Evolutionary conservation across 2,797 vertebrate species (phyloP).

Genomic region (Manis javanica): DNA sequence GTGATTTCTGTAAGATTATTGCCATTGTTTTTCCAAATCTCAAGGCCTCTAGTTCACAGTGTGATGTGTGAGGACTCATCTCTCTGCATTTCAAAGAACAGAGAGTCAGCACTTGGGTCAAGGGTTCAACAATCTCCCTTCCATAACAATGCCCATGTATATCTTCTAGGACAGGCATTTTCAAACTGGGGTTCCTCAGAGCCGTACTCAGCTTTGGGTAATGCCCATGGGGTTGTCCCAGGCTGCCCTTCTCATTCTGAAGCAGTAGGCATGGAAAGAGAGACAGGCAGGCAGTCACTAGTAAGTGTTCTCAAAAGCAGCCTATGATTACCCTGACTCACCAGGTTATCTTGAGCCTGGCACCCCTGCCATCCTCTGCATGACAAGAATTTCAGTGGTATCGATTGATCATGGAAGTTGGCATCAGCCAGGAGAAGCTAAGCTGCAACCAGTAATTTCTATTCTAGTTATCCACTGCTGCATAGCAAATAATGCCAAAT

Average conservation of each 20-base stretch:
- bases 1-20: background rate
- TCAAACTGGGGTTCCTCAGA: background rate
- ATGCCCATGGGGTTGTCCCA: background rate
- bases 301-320: background rate
- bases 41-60: background rate
- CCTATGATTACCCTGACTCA: background rate
- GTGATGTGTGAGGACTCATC: background rate
- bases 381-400: background rate
- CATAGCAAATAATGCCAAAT: background rate
- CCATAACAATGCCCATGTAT: background rate
- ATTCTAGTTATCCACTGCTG: background rate
- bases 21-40: background rate
- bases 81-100: background rate
- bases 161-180: background rate
- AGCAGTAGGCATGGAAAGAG: background rate
- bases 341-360: background rate
- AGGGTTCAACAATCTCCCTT: background rate
- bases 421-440: background rate
- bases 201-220: background rate
- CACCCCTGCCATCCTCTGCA: background rate
- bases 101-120: background rate
- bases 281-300: background rate
- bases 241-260: background rate
- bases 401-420: background rate
- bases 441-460: background rate